Conservation (phyloP, 2,113 vertebrate species). For the Echinops telfairi region DNA sequence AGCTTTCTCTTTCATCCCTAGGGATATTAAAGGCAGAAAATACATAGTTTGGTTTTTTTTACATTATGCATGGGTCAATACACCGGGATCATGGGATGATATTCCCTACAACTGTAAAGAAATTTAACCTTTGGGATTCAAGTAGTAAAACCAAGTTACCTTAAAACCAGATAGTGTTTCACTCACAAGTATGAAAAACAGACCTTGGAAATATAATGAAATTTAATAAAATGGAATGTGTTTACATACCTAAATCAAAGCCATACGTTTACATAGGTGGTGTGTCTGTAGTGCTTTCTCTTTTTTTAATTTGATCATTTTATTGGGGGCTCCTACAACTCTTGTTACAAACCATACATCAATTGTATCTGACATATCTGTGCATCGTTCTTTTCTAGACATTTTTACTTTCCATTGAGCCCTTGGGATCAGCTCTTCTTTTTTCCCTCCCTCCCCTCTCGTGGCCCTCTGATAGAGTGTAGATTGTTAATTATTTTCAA, state of each 20-base stretch:
- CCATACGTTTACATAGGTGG: neutral
- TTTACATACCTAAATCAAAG: neutral
- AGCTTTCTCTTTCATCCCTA: neutral
- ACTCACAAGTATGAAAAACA: neutral
- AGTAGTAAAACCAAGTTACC: constrained; percentile 22
- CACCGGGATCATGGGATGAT: neutral
- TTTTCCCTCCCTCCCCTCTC: no score
- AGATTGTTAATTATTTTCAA: no score
- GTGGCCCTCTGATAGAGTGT: no score
- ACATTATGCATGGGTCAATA: neutral
- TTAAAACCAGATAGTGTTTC: neutral
- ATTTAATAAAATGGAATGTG: constrained; percentile 1
- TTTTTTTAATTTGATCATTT: no score
- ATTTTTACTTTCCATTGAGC: no score
- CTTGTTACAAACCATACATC: no score
- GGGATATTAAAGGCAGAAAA: constrained; percentile 46
- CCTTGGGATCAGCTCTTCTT: no score
- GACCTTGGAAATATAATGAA: neutral
- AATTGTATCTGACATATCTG: no score
- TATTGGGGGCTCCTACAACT: no score
- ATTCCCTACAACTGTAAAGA: neutral
- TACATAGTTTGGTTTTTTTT: neutral
- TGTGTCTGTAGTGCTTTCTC: neutral
- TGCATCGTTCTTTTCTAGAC: no score
- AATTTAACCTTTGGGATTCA: neutral